Evolutionary conservation across 2,888 invertebrate species (phyloP).

Genomic region (Cyclophora albipunctata): DNA sequence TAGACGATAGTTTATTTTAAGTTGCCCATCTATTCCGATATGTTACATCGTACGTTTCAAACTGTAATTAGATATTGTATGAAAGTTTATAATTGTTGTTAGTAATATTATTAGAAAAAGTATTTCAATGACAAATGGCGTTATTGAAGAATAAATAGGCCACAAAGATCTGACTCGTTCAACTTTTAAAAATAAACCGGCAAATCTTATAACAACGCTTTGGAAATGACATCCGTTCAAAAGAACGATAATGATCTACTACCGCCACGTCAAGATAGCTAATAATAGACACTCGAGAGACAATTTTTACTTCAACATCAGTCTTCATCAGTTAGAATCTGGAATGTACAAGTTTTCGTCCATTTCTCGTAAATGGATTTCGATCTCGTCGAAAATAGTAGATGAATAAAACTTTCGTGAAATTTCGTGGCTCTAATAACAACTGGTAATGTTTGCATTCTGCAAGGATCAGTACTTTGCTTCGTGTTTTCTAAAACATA

Average conservation of each 20-base stretch:
- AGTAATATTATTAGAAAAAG: too few relatives aligned
- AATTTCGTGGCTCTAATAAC: too few relatives aligned
- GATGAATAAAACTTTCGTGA: too few relatives aligned
- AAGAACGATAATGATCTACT: constrained; percentile 23
- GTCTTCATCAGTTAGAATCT: neutral
- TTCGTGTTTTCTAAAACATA: neutral
- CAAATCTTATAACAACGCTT: constrained; percentile 19
- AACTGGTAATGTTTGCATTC: too few relatives aligned
- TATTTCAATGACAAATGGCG: neutral
- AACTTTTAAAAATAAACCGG: constrained; percentile 18
- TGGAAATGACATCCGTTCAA: constrained; percentile 24
- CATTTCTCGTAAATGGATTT: too few relatives aligned
- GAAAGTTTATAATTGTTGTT: too few relatives aligned
- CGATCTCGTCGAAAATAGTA: too few relatives aligned
- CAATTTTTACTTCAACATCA: neutral
- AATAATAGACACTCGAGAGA: constrained; percentile 17
- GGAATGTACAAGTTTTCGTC: neutral
- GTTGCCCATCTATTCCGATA: neutral
- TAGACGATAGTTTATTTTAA: constrained; percentile 24
- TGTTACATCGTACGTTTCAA: neutral
- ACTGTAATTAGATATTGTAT: too few relatives aligned
- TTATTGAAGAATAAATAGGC: constrained; percentile 16
- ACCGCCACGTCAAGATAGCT: constrained; percentile 22
- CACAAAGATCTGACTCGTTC: constrained; percentile 14
- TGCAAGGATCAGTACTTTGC: neutral